Evolutionary conservation across 2,888 invertebrate species (phyloP), one percentile per base, ranked within the genome.

Genomic region (Oxystoma pomonae): DNA sequence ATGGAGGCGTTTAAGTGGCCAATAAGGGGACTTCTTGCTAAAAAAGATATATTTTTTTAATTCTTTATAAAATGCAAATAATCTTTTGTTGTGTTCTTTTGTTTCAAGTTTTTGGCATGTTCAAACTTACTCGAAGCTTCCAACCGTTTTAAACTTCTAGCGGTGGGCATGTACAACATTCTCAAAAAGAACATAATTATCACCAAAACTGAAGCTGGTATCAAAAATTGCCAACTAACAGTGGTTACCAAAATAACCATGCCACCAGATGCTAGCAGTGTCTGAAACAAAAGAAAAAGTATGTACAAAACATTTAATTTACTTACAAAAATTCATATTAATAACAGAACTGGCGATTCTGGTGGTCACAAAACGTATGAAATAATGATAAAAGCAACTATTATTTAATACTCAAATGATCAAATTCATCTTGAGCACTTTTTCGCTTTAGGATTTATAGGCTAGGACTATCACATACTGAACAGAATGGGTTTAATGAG

Each of bases 221-320:
- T 58, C n/a, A 72, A 21, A 53, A 73, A 74, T 21, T 76, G 60
- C 89, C 72, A 17, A 88, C 83, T 81, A 84, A 85, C n/a, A 87
- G 87, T 73, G 7, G 71, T 67, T 19, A 73, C 70, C 22, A 75
- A 60, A 16, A 65, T 67, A 2, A 71, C 58, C 2, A 70, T 63
- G n/a, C 72, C 73, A 5, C 63, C 56, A 91, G 64, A 60, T 1
- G 65, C 57, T 22, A 71, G 67, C 16, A 66, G 35, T 2, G 66
- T 57, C 72, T 72, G 55, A 63, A 69, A 71, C n/a, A n/a, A n/a
- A n/a, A n/a, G n/a, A n/a, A n/a, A n/a, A n/a, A n/a, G n/a, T n/a
- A n/a, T n/a, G n/a, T n/a, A n/a, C n/a, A 16, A 16, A 16, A 9
- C 9, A 16, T 12, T 12, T 55, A 50, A n/a, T 50, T 50, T 9